These are phyloP conservation scores for Drosophila sechellia DNA, from an alignment of 1,140 invertebrate genomes.

Conservation along the genomic window DNA sequence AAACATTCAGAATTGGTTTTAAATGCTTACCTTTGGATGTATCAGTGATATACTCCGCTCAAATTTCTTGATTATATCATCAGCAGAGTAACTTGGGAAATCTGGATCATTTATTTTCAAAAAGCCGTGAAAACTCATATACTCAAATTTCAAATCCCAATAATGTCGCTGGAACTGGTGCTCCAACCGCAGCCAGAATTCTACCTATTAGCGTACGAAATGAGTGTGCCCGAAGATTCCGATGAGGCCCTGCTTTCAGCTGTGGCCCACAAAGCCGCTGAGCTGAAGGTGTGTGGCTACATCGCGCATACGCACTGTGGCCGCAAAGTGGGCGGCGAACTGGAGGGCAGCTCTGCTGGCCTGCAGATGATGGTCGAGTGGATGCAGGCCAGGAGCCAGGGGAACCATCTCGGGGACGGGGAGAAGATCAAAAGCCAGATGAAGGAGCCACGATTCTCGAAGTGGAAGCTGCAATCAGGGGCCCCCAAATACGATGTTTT, in stretches of 20 bases:
- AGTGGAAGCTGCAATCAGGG: slow-evolving; percentile 29
- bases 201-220: slow-evolving; percentile 38
- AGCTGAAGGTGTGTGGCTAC: slow-evolving; percentile 53
- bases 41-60: no score
- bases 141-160: background rate
- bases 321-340: slow-evolving; percentile 43
- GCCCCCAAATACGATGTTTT: slow-evolving; percentile 51
- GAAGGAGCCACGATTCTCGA: slow-evolving; percentile 22
- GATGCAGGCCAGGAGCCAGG: slow-evolving; percentile 26
- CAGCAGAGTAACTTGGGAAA: background rate
- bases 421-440: slow-evolving; percentile 18
- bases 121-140: background rate
- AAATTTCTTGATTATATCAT: background rate
- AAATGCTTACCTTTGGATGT: no score
- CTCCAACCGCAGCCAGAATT: background rate
- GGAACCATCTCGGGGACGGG: background rate
- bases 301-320: slow-evolving; percentile 55
- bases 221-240: slow-evolving; percentile 14
- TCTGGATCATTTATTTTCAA: background rate
- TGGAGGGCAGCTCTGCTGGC: slow-evolving; percentile 29
- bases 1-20: no score
- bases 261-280: slow-evolving; percentile 28
- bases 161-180: slow-evolving; percentile 30
- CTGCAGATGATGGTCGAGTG: slow-evolving; percentile 49
- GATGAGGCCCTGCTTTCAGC: slow-evolving; percentile 9